phyloP scores from a whole-genome alignment of 2,113 vertebrate genomes.

The Onychostruthus taczanowskii region DNA sequence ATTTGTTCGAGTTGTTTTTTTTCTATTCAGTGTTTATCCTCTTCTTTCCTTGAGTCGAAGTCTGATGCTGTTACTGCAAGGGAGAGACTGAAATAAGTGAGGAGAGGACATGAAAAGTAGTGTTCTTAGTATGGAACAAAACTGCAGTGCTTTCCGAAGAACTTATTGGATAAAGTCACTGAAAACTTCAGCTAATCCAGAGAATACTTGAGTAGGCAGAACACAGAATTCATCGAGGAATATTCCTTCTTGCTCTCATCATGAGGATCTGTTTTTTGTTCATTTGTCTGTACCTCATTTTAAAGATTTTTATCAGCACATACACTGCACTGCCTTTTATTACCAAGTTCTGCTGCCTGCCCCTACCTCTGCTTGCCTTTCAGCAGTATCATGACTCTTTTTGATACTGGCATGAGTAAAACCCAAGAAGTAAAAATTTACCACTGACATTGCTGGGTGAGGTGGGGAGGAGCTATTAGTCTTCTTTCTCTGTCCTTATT shows the following conservation, averaged over 20 bases:
- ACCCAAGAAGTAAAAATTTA: background rate
- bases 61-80: background rate
- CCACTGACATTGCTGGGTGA: background rate
- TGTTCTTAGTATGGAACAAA: background rate
- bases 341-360: background rate
- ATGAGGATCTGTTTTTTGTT: background rate
- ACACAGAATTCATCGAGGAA: background rate
- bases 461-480: background rate
- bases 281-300: background rate
- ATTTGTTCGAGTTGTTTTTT: background rate
- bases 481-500: background rate
- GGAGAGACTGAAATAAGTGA: background rate
- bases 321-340: background rate
- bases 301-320: background rate
- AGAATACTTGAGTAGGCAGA: background rate
- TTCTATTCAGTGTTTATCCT: background rate
- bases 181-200: background rate
- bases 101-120: background rate
- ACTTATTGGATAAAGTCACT: background rate
- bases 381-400: background rate
- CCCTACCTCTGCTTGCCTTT: background rate
- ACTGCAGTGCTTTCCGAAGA: background rate
- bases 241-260: background rate
- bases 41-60: background rate
- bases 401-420: background rate